Evolutionary conservation across 37 sponge, comb jelly and placozoan species (phyloP).

Genomic region (Cladorhizidae sp.): DNA sequence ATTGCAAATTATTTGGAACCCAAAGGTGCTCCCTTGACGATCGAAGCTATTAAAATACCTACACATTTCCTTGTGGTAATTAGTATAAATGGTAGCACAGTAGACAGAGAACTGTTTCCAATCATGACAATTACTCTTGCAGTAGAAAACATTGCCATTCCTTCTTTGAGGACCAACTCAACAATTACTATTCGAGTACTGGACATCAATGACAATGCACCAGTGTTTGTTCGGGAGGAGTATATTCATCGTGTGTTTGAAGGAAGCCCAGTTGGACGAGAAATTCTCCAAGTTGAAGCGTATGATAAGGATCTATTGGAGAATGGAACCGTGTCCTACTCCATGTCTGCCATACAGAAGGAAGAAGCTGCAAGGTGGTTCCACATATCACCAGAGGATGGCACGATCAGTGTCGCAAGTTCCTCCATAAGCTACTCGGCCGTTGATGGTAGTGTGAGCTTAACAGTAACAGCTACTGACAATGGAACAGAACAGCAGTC

Average conservation of each 20-base stretch:
- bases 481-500: not conserved
- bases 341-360: constrained; percentile 23
- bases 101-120: constrained; percentile 49
- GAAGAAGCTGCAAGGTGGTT: constrained; percentile 40
- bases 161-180: not conserved
- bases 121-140: constrained; percentile 17
- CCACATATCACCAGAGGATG: constrained; percentile 20
- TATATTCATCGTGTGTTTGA: constrained; percentile 11
- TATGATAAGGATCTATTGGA: constrained; percentile 30
- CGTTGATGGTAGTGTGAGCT: constrained; percentile 6
- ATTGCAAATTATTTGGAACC: not conserved
- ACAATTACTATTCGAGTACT: constrained; percentile 18
- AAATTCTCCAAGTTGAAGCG: constrained; percentile 40
- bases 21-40: not conserved
- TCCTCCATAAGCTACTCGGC: constrained; percentile 13
- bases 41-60: not conserved
- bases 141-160: constrained; percentile 13
- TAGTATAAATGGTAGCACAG: not conserved
- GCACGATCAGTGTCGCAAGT: constrained; percentile 8
- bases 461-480: constrained; percentile 47
- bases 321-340: constrained; percentile 54
- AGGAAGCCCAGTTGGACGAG: constrained; percentile 28
- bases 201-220: constrained; percentile 64
- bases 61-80: not conserved
- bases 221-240: constrained; percentile 6